phyloP scores from a whole-genome alignment of 2,113 vertebrate genomes.

The Myotis davidii region DNA sequence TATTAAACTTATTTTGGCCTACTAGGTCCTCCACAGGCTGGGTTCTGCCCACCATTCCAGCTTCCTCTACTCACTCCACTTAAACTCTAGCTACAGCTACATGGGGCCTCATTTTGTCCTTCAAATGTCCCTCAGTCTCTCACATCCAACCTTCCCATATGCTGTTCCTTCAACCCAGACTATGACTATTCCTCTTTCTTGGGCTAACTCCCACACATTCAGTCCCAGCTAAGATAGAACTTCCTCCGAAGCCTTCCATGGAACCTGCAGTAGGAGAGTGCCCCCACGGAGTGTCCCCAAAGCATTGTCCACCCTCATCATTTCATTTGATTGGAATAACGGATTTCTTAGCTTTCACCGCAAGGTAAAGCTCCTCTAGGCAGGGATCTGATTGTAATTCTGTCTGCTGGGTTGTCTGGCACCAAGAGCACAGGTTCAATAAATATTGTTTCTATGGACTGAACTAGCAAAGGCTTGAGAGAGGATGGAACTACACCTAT shows the following conservation, averaged over 20 bases:
- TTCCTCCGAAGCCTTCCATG: background rate
- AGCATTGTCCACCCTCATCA: background rate
- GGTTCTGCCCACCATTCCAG: background rate
- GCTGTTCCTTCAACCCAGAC: background rate
- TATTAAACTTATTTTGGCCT: background rate
- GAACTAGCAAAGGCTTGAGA: background rate
- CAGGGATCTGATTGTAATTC: background rate
- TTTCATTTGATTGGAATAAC: background rate
- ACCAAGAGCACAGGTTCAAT: background rate
- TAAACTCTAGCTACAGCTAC: background rate
- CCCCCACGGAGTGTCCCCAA: background rate
- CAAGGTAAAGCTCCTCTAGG: background rate
- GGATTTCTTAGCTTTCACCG: background rate
- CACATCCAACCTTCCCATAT: background rate
- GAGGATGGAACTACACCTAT: background rate
- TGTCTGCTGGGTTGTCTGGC: background rate
- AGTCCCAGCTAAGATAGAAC: background rate
- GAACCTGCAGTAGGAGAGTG: background rate
- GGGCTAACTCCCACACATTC: background rate
- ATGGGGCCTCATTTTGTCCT: background rate
- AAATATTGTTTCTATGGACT: background rate
- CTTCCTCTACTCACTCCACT: background rate
- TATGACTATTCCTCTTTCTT: background rate
- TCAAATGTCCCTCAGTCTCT: background rate
- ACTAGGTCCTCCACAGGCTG: background rate